Conservation (phyloP, 2,113 vertebrate species). For the Hippocampus zosterae region DNA sequence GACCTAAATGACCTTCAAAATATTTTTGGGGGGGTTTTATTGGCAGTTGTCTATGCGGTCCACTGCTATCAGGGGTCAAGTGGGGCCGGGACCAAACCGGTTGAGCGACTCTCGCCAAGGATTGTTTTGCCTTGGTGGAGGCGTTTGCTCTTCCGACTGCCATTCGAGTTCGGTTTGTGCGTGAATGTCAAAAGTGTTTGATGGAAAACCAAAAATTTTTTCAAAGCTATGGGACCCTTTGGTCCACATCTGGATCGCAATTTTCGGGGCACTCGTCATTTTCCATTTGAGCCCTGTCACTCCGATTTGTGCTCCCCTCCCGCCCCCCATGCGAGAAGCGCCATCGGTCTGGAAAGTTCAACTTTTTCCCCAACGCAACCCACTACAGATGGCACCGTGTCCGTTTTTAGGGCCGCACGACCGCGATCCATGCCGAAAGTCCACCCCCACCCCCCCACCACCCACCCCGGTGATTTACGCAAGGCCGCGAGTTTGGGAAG, state of each 20-base stretch:
- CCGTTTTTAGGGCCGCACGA: constrained; percentile 38
- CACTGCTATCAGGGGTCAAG: too few relatives aligned
- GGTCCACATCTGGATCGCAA: background rate
- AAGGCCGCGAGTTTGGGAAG: constrained; percentile 20
- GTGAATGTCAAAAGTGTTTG: background rate
- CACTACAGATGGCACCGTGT: constrained; percentile 34
- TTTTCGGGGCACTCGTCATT: constrained; percentile 33
- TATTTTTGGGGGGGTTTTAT: too few relatives aligned
- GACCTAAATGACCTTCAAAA: background rate
- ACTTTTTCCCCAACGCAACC: constrained; percentile 32
- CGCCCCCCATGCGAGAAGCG: constrained; percentile 29
- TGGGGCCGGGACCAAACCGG: too few relatives aligned
- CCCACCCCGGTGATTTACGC: background rate
- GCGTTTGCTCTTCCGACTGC: too few relatives aligned
- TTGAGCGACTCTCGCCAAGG: too few relatives aligned
- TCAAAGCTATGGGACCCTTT: background rate
- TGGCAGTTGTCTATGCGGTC: too few relatives aligned
- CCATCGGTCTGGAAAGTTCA: constrained; percentile 42
- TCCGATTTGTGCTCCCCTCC: constrained; percentile 44
- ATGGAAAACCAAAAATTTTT: background rate
- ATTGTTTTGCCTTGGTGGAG: too few relatives aligned
- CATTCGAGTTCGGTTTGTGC: too few relatives aligned
- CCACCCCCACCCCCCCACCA: background rate
- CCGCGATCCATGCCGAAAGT: constrained; percentile 46
- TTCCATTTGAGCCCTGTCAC: constrained; percentile 31